A percentile compares a stretch with the other conserved stretches of the same genome.
These are phyloP conservation scores for Brevipalpus yothersi DNA, from an alignment of 1,140 invertebrate genomes.

Conservation along the genomic window DNA sequence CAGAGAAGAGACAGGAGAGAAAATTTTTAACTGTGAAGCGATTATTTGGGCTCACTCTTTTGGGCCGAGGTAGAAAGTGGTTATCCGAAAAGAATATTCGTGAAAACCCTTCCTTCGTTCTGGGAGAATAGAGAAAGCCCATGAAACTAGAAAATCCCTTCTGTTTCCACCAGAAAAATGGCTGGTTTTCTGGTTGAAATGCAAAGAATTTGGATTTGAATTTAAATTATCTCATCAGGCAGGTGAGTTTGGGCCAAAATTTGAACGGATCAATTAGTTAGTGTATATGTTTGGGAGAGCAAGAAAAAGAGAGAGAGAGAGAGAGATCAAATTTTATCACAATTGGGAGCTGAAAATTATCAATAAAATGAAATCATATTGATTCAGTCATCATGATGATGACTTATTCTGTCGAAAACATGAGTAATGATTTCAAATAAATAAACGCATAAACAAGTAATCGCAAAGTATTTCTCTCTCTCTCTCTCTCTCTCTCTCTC, in stretches of 20 bases:
- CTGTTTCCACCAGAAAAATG: not conserved
- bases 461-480: not conserved
- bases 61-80: not conserved
- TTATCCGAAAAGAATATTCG: not conserved
- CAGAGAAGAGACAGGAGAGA: no score
- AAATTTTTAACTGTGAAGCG: no score
- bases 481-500: no score
- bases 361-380: not conserved
- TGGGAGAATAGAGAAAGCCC: not conserved
- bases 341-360: not conserved
- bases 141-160: not conserved
- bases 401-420: not conserved
- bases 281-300: not conserved
- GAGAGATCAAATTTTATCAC: not conserved
- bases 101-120: not conserved
- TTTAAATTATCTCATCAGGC: no score
- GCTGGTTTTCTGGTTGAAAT: not conserved
- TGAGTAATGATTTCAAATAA: not conserved
- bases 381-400: not conserved
- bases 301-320: not conserved
- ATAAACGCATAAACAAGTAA: not conserved
- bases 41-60: no score
- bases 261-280: not conserved
- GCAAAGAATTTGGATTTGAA: no score
- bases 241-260: not conserved